Evolutionary conservation across 2,797 vertebrate genomes (phyloP).

Genomic region (Natrix natrix): DNA sequence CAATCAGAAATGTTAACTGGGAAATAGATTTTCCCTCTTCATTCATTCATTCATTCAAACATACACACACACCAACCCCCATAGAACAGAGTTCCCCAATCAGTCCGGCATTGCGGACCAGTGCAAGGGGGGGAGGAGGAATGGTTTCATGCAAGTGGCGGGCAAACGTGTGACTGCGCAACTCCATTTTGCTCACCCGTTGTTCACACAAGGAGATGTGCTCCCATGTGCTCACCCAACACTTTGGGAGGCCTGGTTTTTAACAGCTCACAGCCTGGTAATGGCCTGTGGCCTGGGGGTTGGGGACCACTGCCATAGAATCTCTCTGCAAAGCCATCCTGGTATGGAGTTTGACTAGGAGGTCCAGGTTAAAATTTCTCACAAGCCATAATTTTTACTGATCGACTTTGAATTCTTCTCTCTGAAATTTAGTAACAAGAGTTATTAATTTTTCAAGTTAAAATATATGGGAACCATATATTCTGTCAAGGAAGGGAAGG

Average conservation of each 20-base stretch:
- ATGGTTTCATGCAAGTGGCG: too few species aligned
- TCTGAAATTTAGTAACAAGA: neutral
- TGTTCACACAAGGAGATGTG: too few species aligned
- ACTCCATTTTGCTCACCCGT: too few species aligned
- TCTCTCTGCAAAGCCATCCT: neutral
- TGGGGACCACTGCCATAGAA: neutral
- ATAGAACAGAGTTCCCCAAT: neutral
- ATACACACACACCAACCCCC: neutral
- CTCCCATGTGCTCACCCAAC: too few species aligned
- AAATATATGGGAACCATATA: neutral
- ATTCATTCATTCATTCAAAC: neutral
- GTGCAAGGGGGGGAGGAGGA: too few species aligned
- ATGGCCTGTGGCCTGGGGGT: too few species aligned
- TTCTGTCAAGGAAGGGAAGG: neutral
- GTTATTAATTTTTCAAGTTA: neutral
- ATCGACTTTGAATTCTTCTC: too few species aligned
- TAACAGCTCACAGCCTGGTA: too few species aligned
- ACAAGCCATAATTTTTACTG: neutral
- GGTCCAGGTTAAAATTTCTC: neutral
- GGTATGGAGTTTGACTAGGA: neutral
- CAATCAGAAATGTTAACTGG: neutral
- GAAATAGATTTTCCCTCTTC: neutral
- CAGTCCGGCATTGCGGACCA: fast-evolving
- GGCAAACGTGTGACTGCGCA: too few species aligned
- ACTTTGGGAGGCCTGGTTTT: too few species aligned